Evolutionary conservation across 64 coral and sea anemone species (phyloP).

Genomic region (Platygyra sinensis): DNA sequence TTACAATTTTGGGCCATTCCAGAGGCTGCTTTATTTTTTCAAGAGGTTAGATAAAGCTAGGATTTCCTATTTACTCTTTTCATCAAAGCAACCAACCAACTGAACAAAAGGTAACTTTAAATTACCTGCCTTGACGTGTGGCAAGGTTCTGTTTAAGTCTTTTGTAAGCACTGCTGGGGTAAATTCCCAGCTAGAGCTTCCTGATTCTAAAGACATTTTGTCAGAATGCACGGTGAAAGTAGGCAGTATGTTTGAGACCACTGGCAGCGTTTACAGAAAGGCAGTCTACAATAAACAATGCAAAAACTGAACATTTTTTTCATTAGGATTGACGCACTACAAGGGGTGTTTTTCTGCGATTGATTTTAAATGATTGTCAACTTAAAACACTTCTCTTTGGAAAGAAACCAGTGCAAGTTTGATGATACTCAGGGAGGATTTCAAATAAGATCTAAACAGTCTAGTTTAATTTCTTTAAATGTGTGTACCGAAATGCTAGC

Average conservation of each 20-base stretch:
- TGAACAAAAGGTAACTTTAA: neutral
- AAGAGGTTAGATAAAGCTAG: neutral
- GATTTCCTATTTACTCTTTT: neutral
- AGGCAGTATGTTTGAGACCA: neutral
- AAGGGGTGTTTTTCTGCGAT: neutral
- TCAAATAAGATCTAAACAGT: too few species aligned
- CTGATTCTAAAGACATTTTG: neutral
- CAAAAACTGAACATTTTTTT: neutral
- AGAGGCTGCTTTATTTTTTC: neutral
- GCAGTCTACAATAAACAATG: neutral
- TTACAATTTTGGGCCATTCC: neutral
- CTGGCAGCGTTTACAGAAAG: neutral
- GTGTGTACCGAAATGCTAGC: too few species aligned
- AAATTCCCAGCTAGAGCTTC: neutral
- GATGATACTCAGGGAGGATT: too few species aligned
- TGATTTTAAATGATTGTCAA: neutral
- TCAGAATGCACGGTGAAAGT: neutral
- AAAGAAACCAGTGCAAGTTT: too few species aligned
- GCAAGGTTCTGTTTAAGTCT: neutral
- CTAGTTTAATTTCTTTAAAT: too few species aligned
- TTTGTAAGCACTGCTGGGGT: neutral
- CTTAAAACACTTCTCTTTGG: neutral
- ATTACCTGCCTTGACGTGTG: constrained; percentile 8
- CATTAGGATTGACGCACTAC: neutral
- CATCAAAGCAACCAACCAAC: neutral